Base-by-base conservation (phyloP, 2,888 invertebrate genomes). In the Thera britannica region DNA sequence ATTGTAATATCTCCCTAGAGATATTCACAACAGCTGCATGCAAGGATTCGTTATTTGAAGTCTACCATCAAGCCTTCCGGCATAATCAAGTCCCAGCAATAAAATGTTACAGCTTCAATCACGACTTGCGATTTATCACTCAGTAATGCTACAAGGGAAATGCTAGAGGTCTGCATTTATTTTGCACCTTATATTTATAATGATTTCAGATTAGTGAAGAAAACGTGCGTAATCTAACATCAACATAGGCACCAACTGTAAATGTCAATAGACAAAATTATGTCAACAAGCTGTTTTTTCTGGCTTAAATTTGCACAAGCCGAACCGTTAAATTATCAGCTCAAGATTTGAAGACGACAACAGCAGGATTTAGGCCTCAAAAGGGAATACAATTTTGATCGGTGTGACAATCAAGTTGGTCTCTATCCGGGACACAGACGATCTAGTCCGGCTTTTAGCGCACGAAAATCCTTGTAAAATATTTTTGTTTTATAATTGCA, bases 21-120 rank as follows among this genome's bases (percentile, higher is more conserved):
- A 52, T 52, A 51, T 35, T 62, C 54, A 46, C 55, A 55, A 48
- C 55, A 62, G 49, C 48, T 38, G 46, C 36, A 51, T 59, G 62
- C 62, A 58, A 56, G 8, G 65, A 57, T 77, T 70, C 75, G 75
- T 77, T 78, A 78, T 76, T 77, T 73, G 74, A 75, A 75, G 72
- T 74, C 75, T 74, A 71, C 70, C 73, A 74, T 71, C 62, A 70
- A 66, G 65, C 74, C 79, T 79, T 81, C 79, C 79, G 79, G 78
- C 75, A 80, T 74, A 75, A 60, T 79, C 74, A 75, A 75, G 70
- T 74, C 70, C 54, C 67, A 72, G 77, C 73, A 76, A 75, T 82
- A 82, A 80, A 80, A 77, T 71, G 75, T 78, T 76, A 79, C 77
- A 79, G 60, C 80, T 75, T 78, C 74, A 75, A 79, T 81, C 78